These are phyloP conservation scores for Pasiphila rectangulata DNA, from an alignment of 2,888 invertebrate species.

Conservation along the genomic window DNA sequence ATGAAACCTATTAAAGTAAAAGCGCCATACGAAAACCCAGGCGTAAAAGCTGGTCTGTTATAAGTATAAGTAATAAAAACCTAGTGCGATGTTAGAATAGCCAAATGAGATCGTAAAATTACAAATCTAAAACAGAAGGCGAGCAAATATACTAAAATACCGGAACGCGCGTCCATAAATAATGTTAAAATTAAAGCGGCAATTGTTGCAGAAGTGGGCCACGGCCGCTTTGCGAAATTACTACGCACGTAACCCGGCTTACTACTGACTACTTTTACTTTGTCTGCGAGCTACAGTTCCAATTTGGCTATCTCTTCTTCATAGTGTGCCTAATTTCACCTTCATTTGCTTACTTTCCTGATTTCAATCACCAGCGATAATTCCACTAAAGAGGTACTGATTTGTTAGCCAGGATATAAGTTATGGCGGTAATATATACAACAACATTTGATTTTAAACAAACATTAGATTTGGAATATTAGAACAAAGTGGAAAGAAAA, in stretches of 20 bases:
- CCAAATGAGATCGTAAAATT: not conserved
- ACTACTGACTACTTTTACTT: conserved; percentile 47
- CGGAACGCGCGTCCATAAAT: conserved; percentile 32
- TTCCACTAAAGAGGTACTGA: no score
- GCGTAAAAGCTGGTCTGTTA: no score
- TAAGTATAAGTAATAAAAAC: no score
- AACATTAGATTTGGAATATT: no score
- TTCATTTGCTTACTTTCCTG: not conserved
- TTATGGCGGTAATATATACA: no score
- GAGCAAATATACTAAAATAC: conserved; percentile 11
- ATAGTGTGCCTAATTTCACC: not conserved
- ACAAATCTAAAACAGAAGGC: conserved; percentile 1
- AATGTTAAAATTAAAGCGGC: conserved; percentile 33
- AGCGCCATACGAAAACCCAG: no score
- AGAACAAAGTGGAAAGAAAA: no score
- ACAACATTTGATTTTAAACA: no score
- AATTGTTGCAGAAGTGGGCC: conserved; percentile 47
- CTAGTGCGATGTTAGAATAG: no score
- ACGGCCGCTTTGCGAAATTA: conserved; percentile 47
- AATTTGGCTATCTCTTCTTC: not conserved
- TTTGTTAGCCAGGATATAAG: no score
- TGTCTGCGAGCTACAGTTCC: conserved; percentile 21
- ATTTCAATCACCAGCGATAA: no score
- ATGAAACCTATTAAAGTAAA: no score
- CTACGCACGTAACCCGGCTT: conserved; percentile 39